A percentile compares a stretch with the other conserved stretches of the same genome.
phyloP scores from a whole-genome alignment of 2,113 vertebrate species.

The Ciconia boyciana region DNA sequence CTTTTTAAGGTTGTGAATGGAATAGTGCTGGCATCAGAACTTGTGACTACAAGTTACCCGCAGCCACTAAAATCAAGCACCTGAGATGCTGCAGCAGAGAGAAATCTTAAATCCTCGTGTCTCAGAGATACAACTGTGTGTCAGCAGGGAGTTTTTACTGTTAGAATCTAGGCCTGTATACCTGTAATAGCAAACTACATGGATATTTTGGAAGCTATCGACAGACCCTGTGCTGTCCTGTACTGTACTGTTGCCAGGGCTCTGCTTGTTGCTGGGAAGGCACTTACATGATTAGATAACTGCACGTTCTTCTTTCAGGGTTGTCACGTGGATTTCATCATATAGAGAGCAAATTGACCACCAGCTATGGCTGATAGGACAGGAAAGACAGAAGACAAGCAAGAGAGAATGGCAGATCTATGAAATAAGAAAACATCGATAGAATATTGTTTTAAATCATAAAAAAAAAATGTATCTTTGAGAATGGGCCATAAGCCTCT shows the following conservation, averaged over 20 bases:
- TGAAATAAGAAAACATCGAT: not conserved
- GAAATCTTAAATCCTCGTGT: not conserved
- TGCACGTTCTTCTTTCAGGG: not conserved
- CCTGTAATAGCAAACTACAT: not conserved
- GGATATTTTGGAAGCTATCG: not conserved
- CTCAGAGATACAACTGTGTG: not conserved
- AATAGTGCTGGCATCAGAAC: not conserved
- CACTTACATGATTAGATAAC: not conserved
- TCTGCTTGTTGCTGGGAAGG: not conserved
- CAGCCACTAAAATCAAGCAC: not conserved
- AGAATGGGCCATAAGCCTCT: not conserved
- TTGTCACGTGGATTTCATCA: not conserved
- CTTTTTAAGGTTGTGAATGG: not conserved
- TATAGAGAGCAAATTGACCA: not conserved
- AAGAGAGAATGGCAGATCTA: not conserved
- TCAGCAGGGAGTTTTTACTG: not conserved
- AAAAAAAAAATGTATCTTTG: not conserved
- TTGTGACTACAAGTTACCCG: not conserved
- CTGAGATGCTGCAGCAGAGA: not conserved
- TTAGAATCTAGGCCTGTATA: not conserved
- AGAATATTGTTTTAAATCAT: not conserved
- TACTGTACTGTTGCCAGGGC: not conserved
- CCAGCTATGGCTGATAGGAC: not conserved
- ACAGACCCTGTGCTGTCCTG: not conserved
- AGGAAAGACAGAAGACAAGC: not conserved